These are phyloP conservation scores for Archaeoteleia sp. DNA, from an alignment of 2,888 invertebrate species.

Conservation along the genomic window DNA sequence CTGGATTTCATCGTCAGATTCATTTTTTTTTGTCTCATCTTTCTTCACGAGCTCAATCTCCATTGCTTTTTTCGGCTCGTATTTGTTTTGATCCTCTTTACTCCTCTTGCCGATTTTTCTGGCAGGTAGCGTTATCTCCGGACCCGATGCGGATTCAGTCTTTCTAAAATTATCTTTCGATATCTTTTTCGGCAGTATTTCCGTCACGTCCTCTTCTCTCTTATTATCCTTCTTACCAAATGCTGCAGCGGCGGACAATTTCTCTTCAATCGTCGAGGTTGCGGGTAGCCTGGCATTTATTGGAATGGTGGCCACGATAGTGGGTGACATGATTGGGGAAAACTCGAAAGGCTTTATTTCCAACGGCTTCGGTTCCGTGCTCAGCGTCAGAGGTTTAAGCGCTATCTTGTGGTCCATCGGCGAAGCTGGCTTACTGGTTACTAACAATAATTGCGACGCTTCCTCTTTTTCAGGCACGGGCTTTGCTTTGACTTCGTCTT, in stretches of 20 bases:
- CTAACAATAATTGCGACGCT: not conserved
- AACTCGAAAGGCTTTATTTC: conserved; percentile 61
- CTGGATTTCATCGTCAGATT: conserved; percentile 60
- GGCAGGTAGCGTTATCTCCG: conserved; percentile 24
- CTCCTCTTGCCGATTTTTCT: conserved; percentile 51
- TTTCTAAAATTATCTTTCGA: conserved; percentile 19
- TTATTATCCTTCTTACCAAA: conserved; percentile 67
- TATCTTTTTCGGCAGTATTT: conserved; percentile 54
- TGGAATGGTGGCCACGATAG: conserved; percentile 65
- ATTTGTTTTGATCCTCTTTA: conserved; percentile 61
- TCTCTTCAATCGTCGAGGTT: conserved; percentile 72
- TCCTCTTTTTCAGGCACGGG: conserved; percentile 40
- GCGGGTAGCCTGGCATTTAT: conserved; percentile 71
- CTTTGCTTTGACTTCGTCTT: conserved; percentile 46
- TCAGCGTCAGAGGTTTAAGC: not conserved
- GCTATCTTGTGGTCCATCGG: conserved; percentile 15
- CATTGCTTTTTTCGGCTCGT: conserved; percentile 61
- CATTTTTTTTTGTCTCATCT: conserved; percentile 52
- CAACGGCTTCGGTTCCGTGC: conserved; percentile 38
- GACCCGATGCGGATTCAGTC: not conserved
- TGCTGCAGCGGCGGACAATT: conserved; percentile 68
- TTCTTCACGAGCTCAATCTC: conserved; percentile 51
- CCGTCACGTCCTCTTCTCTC: conserved; percentile 68
- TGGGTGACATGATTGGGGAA: conserved; percentile 60
- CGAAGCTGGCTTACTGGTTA: conserved; percentile 9